Percentiles rank a stretch among this genome's conserved stretches.
These are phyloP conservation scores for Onychomys arenicola DNA, from an alignment of 2,797 vertebrate genomes.

Conservation along the genomic window DNA sequence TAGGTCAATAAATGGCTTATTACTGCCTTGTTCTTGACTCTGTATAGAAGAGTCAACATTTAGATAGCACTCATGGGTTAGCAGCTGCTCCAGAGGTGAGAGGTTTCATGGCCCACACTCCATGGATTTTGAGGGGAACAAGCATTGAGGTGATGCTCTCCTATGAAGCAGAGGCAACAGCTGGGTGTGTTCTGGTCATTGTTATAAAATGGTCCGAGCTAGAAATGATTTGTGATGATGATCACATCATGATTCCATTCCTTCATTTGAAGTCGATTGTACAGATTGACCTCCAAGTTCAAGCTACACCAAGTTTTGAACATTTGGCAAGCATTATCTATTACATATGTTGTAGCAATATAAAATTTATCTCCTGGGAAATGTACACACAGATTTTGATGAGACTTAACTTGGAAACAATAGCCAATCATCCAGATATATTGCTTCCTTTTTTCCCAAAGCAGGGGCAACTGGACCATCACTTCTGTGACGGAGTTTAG, in stretches of 20 bases:
- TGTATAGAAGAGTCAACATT: background rate
- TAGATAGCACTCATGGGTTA: background rate
- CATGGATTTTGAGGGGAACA: background rate
- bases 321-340: conserved; percentile 33
- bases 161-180: background rate
- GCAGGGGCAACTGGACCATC: background rate
- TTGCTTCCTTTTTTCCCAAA: background rate
- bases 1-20: background rate
- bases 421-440: background rate
- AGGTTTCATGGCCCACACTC: background rate
- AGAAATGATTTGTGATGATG: background rate
- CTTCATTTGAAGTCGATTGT: conserved; percentile 5
- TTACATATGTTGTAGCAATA: background rate
- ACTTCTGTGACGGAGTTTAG: background rate
- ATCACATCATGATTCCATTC: background rate
- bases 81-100: background rate
- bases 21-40: conserved; percentile 16
- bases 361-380: conserved; percentile 9
- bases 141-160: background rate
- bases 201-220: conserved; percentile 19
- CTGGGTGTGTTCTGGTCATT: background rate
- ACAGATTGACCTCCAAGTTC: conserved; percentile 17
- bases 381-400: conserved; percentile 24
- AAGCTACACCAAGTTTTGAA: conserved; percentile 45
- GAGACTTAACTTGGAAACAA: conserved; percentile 37